Conservation (phyloP, 2,888 invertebrate genomes). For the Exocentrus adspersus region DNA sequence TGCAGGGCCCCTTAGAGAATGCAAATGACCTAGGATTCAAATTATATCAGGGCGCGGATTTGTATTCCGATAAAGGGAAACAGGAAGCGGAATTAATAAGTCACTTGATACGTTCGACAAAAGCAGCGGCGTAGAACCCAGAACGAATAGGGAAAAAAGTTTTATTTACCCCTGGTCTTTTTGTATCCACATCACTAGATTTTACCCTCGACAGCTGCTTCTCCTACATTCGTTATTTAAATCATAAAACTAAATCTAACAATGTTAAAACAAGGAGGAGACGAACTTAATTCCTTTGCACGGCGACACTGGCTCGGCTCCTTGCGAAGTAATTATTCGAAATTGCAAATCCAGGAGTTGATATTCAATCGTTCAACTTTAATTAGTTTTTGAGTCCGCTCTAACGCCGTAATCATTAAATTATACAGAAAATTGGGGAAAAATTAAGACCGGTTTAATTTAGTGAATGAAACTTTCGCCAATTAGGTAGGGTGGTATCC, state of each 20-base stretch:
- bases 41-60: neutral
- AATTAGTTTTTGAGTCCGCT: conserved; percentile 32
- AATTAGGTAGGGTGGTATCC: conserved; percentile 27
- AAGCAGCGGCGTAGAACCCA: neutral
- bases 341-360: conserved; percentile 30
- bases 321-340: conserved; percentile 26
- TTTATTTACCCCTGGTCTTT: neutral
- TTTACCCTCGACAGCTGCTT: too few species aligned
- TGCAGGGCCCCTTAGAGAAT: neutral
- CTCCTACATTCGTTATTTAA: too few species aligned
- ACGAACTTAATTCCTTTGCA: neutral
- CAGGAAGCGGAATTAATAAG: conserved; percentile 18
- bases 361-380: conserved; percentile 38
- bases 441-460: conserved; percentile 25
- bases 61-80: conserved; percentile 9
- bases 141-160: neutral
- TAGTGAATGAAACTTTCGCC: conserved; percentile 28
- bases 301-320: neutral
- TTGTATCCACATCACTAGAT: too few species aligned
- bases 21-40: conserved; percentile 12
- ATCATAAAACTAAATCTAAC: too few species aligned
- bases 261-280: too few species aligned
- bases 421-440: conserved; percentile 22
- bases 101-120: conserved; percentile 10
- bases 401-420: conserved; percentile 25